A percentile compares a stretch with the other conserved stretches of the same genome.
These are phyloP conservation scores for Limnodromus scolopaceus DNA, from an alignment of 2,797 vertebrate species.

Conservation along the genomic window DNA sequence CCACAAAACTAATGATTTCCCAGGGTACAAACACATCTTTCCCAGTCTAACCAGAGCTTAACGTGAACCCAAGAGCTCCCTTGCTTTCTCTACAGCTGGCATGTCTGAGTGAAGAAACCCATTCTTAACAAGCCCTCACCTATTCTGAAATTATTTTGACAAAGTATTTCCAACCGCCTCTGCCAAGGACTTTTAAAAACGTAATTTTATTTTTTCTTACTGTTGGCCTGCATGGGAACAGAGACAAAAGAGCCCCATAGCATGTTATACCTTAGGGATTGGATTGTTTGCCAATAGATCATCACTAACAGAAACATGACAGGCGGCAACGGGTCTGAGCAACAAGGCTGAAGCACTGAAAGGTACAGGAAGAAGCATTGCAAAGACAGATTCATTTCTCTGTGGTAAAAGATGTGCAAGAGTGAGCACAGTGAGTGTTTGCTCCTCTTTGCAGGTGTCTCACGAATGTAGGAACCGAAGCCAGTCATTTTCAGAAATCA, in stretches of 20 bases:
- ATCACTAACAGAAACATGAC: background rate
- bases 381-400: background rate
- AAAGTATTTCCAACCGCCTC: background rate
- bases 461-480: background rate
- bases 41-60: background rate
- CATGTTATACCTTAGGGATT: background rate
- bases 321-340: rapidly evolving
- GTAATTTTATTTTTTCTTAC: background rate
- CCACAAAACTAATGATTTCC: background rate
- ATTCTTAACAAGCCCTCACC: background rate
- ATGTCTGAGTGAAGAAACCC: background rate
- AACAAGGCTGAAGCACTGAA: background rate
- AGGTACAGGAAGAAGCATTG: background rate
- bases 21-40: background rate
- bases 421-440: background rate
- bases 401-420: background rate
- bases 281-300: background rate
- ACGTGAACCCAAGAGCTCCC: background rate
- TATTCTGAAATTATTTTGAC: background rate
- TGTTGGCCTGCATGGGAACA: background rate
- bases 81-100: background rate
- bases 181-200: background rate
- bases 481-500: background rate
- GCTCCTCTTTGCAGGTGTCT: background rate
- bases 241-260: background rate